phyloP scores from a whole-genome alignment of 1,140 invertebrate species.

The Ooceraea biroi region DNA sequence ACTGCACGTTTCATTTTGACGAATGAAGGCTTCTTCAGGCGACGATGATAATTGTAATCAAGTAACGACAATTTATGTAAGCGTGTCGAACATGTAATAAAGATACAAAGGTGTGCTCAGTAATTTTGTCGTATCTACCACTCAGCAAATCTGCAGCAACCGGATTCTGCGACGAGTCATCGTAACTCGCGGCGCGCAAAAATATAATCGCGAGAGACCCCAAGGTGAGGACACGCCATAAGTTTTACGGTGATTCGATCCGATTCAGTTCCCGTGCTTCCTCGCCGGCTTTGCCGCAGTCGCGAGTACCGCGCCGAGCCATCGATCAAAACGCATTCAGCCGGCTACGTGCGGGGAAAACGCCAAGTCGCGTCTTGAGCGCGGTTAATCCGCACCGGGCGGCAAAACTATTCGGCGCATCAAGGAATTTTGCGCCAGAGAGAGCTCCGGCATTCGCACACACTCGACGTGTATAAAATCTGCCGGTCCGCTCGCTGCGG shows the following conservation, averaged over 20 bases:
- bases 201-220: not conserved
- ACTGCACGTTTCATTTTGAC: too few species aligned
- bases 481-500: slow-evolving; percentile 63
- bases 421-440: slow-evolving; percentile 64
- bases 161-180: too few species aligned
- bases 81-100: too few species aligned
- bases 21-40: too few species aligned
- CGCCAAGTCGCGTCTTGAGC: slow-evolving; percentile 46
- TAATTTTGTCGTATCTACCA: too few species aligned
- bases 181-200: too few species aligned
- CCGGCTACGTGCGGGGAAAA: not conserved
- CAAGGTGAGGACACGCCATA: not conserved
- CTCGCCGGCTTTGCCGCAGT: not conserved
- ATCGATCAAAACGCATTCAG: slow-evolving; percentile 15
- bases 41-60: too few species aligned
- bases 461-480: slow-evolving; percentile 68
- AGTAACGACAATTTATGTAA: too few species aligned
- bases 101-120: too few species aligned
- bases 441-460: slow-evolving; percentile 42
- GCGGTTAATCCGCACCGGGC: slow-evolving; percentile 54
- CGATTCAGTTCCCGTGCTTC: not conserved
- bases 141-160: too few species aligned
- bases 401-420: slow-evolving; percentile 57
- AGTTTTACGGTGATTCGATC: not conserved
- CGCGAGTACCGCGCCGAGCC: slow-evolving; percentile 21